Evolutionary conservation across 2,888 invertebrate species (phyloP).

Genomic region (Drosophila imparisetae): DNA sequence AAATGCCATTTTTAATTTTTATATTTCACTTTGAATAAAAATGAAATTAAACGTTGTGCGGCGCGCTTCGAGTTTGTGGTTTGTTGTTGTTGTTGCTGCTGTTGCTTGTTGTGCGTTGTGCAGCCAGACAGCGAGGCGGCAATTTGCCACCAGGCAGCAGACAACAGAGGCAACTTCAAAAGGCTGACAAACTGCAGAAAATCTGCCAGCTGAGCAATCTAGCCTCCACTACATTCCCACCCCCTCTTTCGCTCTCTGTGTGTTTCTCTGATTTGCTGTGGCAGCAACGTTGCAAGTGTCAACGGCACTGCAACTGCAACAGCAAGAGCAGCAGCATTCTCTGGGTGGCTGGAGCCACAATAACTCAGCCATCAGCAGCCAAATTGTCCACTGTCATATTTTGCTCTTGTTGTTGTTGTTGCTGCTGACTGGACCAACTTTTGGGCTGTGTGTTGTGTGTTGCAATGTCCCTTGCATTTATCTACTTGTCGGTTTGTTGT

Average conservation of each 20-base stretch:
- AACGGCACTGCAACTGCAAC: conserved; percentile 35
- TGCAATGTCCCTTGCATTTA: conserved; percentile 48
- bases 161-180: conserved; percentile 61
- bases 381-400: conserved; percentile 38
- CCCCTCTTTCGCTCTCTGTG: background rate
- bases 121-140: conserved; percentile 55
- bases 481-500: conserved; percentile 51
- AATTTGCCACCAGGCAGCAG: conserved; percentile 49
- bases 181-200: conserved; percentile 72
- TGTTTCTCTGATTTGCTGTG: conserved; percentile 10
- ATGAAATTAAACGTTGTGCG: conserved; percentile 68
- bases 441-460: conserved; percentile 30
- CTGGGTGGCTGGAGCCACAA: conserved; percentile 66
- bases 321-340: conserved; percentile 15
- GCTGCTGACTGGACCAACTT: conserved; percentile 47
- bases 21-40: conserved; percentile 75
- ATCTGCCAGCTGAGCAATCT: conserved; percentile 35
- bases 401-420: conserved; percentile 3
- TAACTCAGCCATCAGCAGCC: conserved; percentile 63
- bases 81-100: conserved; percentile 7
- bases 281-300: conserved; percentile 55
- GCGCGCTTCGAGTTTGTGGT: background rate
- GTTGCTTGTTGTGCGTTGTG: conserved; percentile 30
- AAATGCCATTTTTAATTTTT: conserved; percentile 76
- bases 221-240: conserved; percentile 3